Base-by-base conservation (phyloP, 1,140 invertebrate species). In the Sipha flava region DNA sequence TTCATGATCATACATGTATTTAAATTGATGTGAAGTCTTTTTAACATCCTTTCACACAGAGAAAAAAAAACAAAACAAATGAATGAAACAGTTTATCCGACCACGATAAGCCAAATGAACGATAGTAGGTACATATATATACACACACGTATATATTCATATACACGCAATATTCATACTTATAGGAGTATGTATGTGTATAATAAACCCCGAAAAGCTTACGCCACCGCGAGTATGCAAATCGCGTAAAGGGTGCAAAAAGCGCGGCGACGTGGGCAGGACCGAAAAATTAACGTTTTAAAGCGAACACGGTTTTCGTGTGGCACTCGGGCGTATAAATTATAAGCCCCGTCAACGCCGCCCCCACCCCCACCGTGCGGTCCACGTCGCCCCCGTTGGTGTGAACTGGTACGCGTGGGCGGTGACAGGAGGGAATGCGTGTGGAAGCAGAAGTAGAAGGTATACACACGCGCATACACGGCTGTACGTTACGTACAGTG, bases 201-300 rank as follows among this genome's bases (percentile, higher is more conserved):
- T 29, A 16, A 26, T n/a, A 26, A 68, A 26, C n/a, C 21, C n/a
- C n/a, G n/a, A 21, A 68, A 68, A 26, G 37, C 45, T 45, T 29
- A 10, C 5, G 10, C 5, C 37, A 40, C 37, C 4, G 10, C 37
- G 10, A 12, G 37, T 40, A 57, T 75, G 52, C 31, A 75, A 75
- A 75, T 75, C 49, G 23, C 31, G 49, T 75, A 54, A 57, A 75
- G 72, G 72, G 72, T 75, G 72, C 72, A 75, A 75, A 75, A 31
- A 34, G 29, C 47, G 31, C 49, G n/a, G n/a, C n/a, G n/a, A n/a
- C n/a, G 70, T 73, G 45, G 70, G 70, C 72, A 75, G 72, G 47
- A 75, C 72, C 72, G 72, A 75, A 75, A 75, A 75, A 75, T 75
- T 75, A 75, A 75, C 72, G 72, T 75, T 75, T 75, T 75, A 75